phyloP scores from a whole-genome alignment of 1,140 invertebrate genomes.

The Nomia melanderi region DNA sequence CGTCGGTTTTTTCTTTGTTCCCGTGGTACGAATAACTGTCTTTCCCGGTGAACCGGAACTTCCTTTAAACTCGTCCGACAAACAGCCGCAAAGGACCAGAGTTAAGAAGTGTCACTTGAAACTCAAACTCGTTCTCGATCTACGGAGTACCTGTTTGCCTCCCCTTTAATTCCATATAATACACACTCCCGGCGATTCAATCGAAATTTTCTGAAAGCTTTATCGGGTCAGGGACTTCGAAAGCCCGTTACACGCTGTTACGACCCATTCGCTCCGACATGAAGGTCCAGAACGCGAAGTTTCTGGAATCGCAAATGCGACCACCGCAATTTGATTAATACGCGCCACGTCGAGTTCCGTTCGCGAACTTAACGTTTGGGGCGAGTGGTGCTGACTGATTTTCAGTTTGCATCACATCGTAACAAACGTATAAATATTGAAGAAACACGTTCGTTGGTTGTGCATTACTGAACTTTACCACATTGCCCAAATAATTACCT shows the following conservation, averaged over 20 bases:
- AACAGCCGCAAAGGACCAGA: conserved; percentile 37
- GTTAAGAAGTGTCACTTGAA: conserved; percentile 51
- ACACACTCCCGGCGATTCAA: not conserved
- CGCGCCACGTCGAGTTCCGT: not conserved
- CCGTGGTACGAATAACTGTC: not conserved
- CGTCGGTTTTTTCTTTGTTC: not conserved
- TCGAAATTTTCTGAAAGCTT: conserved; percentile 27
- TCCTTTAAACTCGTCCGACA: conserved; percentile 22
- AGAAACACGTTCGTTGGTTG: no score
- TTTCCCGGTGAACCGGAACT: conserved; percentile 37
- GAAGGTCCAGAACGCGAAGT: conserved; percentile 10
- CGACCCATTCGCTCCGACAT: not conserved
- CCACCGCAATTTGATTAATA: conserved; percentile 29
- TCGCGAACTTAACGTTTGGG: no score
- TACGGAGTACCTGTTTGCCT: not conserved
- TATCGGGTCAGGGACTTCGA: conserved; percentile 1
- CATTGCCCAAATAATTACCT: no score
- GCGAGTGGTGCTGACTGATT: no score
- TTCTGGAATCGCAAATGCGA: not conserved
- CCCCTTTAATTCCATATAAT: conserved; percentile 20
- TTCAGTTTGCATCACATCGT: no score
- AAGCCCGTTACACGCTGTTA: not conserved
- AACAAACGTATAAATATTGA: no score
- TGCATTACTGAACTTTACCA: no score
- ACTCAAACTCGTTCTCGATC: conserved; percentile 47